Conservation (phyloP, 2,797 vertebrate species). For the Vipera latastei region DNA sequence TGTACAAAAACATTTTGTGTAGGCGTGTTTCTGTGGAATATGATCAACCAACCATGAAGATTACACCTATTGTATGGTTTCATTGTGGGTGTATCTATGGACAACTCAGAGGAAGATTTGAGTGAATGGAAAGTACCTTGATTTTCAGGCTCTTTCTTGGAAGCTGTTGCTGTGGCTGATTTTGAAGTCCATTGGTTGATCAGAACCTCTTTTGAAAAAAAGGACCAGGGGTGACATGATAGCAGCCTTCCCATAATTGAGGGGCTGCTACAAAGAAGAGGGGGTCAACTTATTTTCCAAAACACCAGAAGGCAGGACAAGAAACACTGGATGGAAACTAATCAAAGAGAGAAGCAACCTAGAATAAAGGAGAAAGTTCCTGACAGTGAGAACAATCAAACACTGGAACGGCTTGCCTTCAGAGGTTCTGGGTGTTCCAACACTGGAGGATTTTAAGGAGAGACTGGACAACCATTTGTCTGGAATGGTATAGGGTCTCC, state of each 20-base stretch:
- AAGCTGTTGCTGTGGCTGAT: background rate
- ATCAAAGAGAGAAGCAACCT: background rate
- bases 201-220: background rate
- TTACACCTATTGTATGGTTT: background rate
- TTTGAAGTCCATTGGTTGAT: background rate
- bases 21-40: background rate
- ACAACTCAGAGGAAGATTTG: background rate
- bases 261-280: background rate
- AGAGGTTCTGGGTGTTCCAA: background rate
- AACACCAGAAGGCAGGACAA: background rate
- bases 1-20: background rate
- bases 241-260: background rate
- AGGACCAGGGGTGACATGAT: background rate
- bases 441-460: background rate
- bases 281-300: background rate
- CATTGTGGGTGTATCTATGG: background rate
- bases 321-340: background rate
- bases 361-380: background rate
- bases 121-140: background rate
- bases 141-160: background rate
- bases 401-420: background rate
- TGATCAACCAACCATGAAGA: background rate
- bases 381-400: background rate
- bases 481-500: background rate
- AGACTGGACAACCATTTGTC: background rate